Evolutionary conservation across 2,888 invertebrate genomes (phyloP).

Genomic region (Cephus pulcher): DNA sequence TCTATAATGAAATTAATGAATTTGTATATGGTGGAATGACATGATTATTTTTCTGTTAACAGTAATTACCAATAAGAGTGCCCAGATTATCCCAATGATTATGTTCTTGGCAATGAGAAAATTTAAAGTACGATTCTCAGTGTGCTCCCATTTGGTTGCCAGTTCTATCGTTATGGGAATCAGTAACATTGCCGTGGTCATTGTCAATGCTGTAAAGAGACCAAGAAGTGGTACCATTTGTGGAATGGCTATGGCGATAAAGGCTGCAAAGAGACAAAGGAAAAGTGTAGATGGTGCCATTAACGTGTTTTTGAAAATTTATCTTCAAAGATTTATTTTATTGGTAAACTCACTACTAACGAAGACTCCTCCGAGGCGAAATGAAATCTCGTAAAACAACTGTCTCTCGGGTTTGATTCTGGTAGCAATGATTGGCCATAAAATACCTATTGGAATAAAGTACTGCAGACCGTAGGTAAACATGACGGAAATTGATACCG

Average conservation of each 20-base stretch:
- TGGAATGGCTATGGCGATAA: constrained; percentile 69
- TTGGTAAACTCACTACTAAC: constrained; percentile 45
- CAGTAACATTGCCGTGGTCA: constrained; percentile 68
- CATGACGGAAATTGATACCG: constrained; percentile 72
- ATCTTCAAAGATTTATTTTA: not conserved
- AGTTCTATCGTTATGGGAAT: constrained; percentile 59
- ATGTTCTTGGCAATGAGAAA: constrained; percentile 51
- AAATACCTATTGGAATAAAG: constrained; percentile 73
- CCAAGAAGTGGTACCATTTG: constrained; percentile 71
- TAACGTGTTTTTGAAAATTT: not conserved
- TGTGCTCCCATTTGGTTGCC: constrained; percentile 47
- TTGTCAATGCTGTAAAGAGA: constrained; percentile 70
- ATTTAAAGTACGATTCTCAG: constrained; percentile 43
- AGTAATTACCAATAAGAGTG: constrained; percentile 46
- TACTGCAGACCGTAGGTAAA: constrained; percentile 75
- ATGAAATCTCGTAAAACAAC: constrained; percentile 41
- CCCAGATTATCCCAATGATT: constrained; percentile 47
- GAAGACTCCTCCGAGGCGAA: constrained; percentile 50
- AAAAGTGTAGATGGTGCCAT: not conserved
- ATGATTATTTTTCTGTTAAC: constrained; percentile 10
- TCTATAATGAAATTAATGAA: constrained; percentile 28
- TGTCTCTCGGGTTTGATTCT: constrained; percentile 55
- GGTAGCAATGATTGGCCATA: constrained; percentile 70
- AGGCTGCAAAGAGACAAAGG: constrained; percentile 53
- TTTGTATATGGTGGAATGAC: not conserved